Percentiles rank a stretch among this genome's conserved stretches.
These are phyloP conservation scores for Artibeus lituratus DNA, from an alignment of 2,797 vertebrate species.

Conservation along the genomic window DNA sequence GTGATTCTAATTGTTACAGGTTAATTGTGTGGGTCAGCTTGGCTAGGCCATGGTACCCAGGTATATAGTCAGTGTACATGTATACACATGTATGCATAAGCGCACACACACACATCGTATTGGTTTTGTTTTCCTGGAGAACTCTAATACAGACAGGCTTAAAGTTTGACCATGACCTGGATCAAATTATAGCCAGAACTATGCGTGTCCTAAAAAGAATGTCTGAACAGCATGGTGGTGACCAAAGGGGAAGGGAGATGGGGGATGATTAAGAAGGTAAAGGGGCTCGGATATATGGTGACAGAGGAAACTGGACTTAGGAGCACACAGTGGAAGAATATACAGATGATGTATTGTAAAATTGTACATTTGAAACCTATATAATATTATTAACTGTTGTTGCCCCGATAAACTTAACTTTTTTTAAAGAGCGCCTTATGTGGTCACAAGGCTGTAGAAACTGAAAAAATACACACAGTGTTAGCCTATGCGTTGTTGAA, in stretches of 20 bases:
- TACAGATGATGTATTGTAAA: not conserved
- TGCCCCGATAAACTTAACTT: not conserved
- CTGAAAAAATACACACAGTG: not conserved
- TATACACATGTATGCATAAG: not conserved
- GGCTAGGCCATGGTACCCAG: not conserved
- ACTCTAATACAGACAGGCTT: not conserved
- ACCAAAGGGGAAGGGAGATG: not conserved
- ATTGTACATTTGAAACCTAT: not conserved
- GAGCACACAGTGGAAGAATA: not conserved
- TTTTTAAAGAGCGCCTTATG: not conserved
- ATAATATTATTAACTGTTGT: not conserved
- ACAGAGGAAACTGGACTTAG: not conserved
- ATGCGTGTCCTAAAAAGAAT: not conserved
- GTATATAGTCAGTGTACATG: not conserved
- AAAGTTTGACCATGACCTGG: not conserved
- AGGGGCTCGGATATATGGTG: not conserved
- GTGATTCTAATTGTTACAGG: not conserved
- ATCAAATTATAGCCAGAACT: not conserved
- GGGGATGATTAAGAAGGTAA: not conserved
- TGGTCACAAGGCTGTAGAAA: not conserved
- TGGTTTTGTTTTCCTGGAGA: not conserved
- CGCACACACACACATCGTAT: not conserved
- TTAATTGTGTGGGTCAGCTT: constrained; percentile 16
- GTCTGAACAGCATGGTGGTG: not conserved
- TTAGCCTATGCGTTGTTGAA: not conserved